These are phyloP conservation scores for Scatophagus argus DNA, from an alignment of 2,113 vertebrate species.

Conservation along the genomic window DNA sequence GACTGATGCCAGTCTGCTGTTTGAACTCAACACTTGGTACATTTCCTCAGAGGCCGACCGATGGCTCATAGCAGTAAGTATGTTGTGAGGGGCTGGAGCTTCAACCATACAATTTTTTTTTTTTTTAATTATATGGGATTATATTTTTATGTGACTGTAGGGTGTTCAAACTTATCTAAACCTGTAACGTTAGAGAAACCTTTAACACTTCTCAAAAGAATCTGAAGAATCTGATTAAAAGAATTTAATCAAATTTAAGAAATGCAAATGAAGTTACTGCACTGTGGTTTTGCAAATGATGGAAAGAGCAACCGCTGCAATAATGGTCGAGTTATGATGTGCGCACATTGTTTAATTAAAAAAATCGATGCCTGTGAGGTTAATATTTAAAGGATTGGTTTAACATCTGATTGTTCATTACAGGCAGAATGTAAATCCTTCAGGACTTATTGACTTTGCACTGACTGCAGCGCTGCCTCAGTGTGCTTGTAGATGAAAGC, in stretches of 20 bases:
- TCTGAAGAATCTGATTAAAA: no score
- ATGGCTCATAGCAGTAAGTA: not conserved
- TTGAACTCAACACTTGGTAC: conserved; percentile 30
- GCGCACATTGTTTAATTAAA: conserved; percentile 19
- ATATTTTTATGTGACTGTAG: no score
- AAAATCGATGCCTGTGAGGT: conserved; percentile 23
- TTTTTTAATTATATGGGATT: no score
- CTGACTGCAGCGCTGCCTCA: conserved; percentile 35
- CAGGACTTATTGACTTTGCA: conserved; percentile 45
- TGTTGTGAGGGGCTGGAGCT: not conserved
- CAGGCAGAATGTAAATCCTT: conserved; percentile 47
- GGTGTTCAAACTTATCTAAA: no score
- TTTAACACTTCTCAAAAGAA: no score
- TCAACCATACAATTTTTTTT: not conserved
- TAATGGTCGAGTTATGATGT: not conserved
- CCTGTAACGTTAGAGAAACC: no score
- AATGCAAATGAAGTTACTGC: not conserved
- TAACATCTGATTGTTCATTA: conserved; percentile 41
- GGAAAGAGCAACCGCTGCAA: conserved; percentile 5
- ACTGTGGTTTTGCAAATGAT: not conserved
- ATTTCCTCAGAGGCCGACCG: conserved; percentile 31
- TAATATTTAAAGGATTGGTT: conserved; percentile 34
- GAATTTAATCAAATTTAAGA: no score
- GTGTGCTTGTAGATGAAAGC: not conserved
- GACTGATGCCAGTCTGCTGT: conserved; percentile 26